Evolutionary conservation across 2,797 vertebrate species (phyloP).

Genomic region (Tenualosa thibaudeaui): DNA sequence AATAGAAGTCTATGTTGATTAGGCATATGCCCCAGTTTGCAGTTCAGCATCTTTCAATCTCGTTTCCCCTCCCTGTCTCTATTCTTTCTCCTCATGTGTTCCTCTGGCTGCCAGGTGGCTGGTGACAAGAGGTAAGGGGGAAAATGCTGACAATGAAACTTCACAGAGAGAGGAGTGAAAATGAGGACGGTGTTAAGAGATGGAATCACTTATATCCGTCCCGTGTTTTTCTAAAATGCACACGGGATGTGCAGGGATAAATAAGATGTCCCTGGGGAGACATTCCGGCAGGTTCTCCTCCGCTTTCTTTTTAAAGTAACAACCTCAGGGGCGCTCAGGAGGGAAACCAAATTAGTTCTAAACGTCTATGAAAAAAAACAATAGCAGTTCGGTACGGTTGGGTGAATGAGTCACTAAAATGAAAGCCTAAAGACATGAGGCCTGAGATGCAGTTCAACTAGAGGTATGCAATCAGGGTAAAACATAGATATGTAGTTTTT

Average conservation of each 20-base stretch:
- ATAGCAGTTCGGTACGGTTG: background rate
- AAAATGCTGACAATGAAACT: constrained; percentile 47
- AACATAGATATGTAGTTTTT: background rate
- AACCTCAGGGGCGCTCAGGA: constrained; percentile 6
- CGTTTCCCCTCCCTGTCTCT: background rate
- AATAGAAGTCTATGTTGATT: background rate
- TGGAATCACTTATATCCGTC: constrained; percentile 2
- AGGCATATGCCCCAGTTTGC: background rate
- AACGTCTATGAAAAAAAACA: constrained; percentile 1
- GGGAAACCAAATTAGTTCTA: constrained; percentile 20
- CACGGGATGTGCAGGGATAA: background rate
- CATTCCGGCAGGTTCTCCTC: constrained; percentile 21
- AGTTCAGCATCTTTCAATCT: constrained; percentile 16
- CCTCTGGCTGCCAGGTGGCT: constrained; percentile 45
- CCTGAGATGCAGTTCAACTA: constrained; percentile 4
- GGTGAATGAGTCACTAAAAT: background rate
- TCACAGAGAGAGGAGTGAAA: constrained; percentile 34
- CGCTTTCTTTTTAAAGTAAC: constrained; percentile 3
- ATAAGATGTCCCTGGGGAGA: constrained; percentile 12
- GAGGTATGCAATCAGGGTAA: background rate
- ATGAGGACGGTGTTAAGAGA: constrained; percentile 11
- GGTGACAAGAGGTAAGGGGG: constrained; percentile 33
- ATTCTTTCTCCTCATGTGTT: constrained; percentile 2
- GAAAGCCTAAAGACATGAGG: background rate
- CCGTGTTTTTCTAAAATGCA: constrained; percentile 1